Evolutionary conservation across 2,888 invertebrate species (phyloP), one percentile per base, ranked within the genome.

Genomic region (Venusia cambrica): DNA sequence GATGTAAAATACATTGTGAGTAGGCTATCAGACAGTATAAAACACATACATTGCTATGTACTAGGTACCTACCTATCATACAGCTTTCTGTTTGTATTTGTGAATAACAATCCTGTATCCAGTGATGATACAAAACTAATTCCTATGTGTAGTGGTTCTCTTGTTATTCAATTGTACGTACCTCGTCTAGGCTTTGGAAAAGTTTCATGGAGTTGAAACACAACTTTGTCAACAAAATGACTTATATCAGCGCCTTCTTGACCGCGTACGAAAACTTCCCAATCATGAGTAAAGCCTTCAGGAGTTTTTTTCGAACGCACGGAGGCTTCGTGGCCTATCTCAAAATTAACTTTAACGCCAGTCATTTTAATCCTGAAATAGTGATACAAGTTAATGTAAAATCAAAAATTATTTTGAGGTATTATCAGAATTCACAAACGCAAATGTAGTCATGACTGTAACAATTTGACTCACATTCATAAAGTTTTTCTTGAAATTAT

Each of bases 241-340:
- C 94, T 92, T 57, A 98, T 95, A 66, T 95, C 94, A 50, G 93
- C 92, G 54, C 93, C 93, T 66, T 97, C 96, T 51, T 92, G 91
- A 32, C 97, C 97, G 63, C 94, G 90, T 9, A 98, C 96, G 85
- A 94, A 98, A 31, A 98, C 93, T 76, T 96, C 95, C 98, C 98
- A 98, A 75, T 98, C 98, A 85, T 98, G 98, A 54, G 98, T 98
- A 73, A 95, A 97, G 24, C 97, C 97, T 72, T 97, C 95, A 9
- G 92, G 91, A 5, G 97, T 96, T 57, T 91, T 91, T 71, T 94
- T 94, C 31, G 92, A 91, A 62, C 94, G 92, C 54, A 96, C 73
- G 43, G 92, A 90, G 50, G 98, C 96, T 77, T 92, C 91, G 81
- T 98, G 98, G 50, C 98, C 98, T 73, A 97, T 93, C 89, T 97